Evolutionary conservation across 1,140 invertebrate genomes (phyloP).

Genomic region (Neodiprion fabricii): DNA sequence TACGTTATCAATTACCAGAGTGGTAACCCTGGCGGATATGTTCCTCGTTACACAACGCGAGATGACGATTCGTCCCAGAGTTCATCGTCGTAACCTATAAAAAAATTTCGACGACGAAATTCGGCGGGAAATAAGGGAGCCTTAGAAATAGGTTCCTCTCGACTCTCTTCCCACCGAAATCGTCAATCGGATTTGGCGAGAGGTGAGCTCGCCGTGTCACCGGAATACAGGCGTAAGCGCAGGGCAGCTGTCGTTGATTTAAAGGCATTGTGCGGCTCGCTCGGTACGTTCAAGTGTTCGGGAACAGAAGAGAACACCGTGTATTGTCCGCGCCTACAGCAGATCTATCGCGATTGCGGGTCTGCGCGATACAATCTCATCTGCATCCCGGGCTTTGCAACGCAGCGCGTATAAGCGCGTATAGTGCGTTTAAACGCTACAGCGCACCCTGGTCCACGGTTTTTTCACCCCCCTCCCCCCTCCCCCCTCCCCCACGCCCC

Average conservation of each 20-base stretch:
- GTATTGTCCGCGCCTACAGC: conserved; percentile 52
- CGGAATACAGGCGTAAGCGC: conserved; percentile 38
- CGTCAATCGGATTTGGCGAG: too few species aligned
- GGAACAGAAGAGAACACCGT: conserved; percentile 57
- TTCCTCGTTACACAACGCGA: too few species aligned
- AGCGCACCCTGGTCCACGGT: conserved; percentile 4
- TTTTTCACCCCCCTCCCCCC: conserved; percentile 11
- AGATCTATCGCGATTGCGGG: conserved; percentile 56
- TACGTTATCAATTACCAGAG: too few species aligned
- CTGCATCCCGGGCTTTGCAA: conserved; percentile 46
- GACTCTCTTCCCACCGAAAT: not conserved
- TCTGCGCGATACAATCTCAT: conserved; percentile 57
- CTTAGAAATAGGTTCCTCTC: not conserved
- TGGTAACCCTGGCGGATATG: too few species aligned
- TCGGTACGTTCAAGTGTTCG: conserved; percentile 56
- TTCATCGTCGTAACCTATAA: conserved; percentile 4
- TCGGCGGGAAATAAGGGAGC: conserved; percentile 13
- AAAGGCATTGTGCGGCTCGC: conserved; percentile 52
- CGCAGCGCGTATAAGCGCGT: not conserved
- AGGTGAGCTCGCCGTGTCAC: not conserved
- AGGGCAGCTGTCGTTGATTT: conserved; percentile 59
- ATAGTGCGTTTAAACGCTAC: not conserved
- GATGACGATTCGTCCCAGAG: too few species aligned
- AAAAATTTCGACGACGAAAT: conserved; percentile 16
- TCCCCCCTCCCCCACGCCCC: conserved; percentile 17